Conservation (phyloP, 2,113 vertebrate species). For the Balaenoptera acutorostrata region DNA sequence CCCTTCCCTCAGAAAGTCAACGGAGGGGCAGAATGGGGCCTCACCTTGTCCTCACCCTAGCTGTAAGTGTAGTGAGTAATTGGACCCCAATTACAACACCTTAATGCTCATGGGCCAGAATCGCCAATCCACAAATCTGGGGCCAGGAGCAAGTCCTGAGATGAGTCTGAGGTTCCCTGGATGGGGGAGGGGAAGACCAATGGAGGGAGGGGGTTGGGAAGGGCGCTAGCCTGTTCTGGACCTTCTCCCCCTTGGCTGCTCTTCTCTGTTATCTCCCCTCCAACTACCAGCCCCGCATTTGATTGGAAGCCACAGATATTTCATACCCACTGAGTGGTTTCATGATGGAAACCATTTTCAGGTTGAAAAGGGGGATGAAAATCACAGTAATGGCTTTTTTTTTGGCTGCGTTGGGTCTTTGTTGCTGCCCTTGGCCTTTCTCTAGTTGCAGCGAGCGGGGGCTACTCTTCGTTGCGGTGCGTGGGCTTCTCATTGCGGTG, state of each 20-base stretch:
- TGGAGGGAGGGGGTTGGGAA: not conserved
- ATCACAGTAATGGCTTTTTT: not conserved
- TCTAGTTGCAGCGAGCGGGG: no score
- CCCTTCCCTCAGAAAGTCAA: not conserved
- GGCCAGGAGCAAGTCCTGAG: not conserved
- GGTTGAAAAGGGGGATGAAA: not conserved
- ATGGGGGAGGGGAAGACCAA: accelerated
- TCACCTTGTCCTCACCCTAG: not conserved
- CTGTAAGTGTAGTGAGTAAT: accelerated
- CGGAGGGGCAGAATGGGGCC: not conserved
- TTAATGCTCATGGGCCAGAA: not conserved
- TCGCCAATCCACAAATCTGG: not conserved
- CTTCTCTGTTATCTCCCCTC: not conserved
- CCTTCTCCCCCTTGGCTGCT: accelerated
- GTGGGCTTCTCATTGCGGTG: no score
- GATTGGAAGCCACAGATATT: not conserved
- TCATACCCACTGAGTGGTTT: not conserved
- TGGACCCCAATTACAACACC: not conserved
- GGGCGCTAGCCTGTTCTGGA: accelerated
- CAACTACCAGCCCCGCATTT: accelerated
- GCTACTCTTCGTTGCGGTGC: no score
- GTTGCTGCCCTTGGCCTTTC: no score
- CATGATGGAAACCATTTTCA: not conserved
- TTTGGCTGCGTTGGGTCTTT: no score
- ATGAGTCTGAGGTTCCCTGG: not conserved